Base-by-base conservation (phyloP, 2,797 vertebrate genomes). In the Garrulus glandarius region DNA sequence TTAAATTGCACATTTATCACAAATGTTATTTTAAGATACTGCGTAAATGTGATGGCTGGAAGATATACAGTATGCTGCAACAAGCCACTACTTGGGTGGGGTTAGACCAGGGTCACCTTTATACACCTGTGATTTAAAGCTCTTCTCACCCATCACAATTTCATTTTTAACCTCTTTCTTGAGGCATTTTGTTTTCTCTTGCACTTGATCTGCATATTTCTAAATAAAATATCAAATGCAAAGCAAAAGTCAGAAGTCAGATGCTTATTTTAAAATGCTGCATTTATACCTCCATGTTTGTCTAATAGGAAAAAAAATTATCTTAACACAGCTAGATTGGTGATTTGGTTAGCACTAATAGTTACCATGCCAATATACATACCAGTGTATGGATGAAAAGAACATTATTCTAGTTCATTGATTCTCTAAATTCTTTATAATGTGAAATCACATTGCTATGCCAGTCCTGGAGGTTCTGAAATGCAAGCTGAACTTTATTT, bases 1-100 rank as follows among this genome's bases (percentile, higher is more conserved):
- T 98, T 98, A 99, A 99, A 99, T 99, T 99, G 98, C 99, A 99
- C 99, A 99, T 99, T 99, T 99, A 99, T 99, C 99, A 99, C 98
- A 97, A 98, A 97, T 98, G 98, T 99, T 99, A 99, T 99, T 99
- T 99, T 99, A 99, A 99, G 98, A 99, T 98, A 98, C 98, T 98
- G 98, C 97, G 96, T 98, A 98, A 99, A 98, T 94, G 97, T 97
- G 98, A 98, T 98, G 97, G 97, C 97, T 98, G 93, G 96, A 96
- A 98, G 98, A 98, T 98, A 98, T 98, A 98, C 96, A 96, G 96
- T 88, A 92, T 89, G 87, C 97, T 97, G 95, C 97, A 97, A 96
- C 97, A 97, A 97, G 98, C 96, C 95, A 81, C 80, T 95, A 82
- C 96, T 92, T 95, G 97, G 97, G 97, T 87, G 95, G 98, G 98